Evolutionary conservation across 30 jellyfish, hydroid and myxozoan genomes (phyloP).

Genomic region (Hydractinia symbiolongicarpus): DNA sequence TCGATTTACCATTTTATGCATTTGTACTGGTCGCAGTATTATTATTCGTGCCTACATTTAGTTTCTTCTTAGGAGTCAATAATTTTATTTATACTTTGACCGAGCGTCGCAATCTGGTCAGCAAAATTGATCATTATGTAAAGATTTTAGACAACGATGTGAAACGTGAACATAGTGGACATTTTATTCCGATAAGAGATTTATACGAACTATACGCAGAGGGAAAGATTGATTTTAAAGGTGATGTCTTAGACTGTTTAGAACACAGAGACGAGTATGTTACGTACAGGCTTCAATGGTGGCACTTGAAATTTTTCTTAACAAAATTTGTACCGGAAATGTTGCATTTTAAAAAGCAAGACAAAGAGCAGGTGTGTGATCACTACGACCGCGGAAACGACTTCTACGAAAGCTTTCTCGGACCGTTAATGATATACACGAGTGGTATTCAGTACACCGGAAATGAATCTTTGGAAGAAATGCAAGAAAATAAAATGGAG

Average conservation of each 20-base stretch:
- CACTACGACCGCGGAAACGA: constrained; percentile 96
- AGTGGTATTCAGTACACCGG: constrained; percentile 54
- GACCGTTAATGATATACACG: constrained; percentile 76
- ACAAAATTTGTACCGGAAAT: constrained; percentile 74
- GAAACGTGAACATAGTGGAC: constrained; percentile 38
- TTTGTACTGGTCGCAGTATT: background rate
- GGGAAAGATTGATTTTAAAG: constrained; percentile 59
- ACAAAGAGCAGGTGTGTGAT: constrained; percentile 68
- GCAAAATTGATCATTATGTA: constrained; percentile 58
- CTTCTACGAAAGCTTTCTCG: constrained; percentile 71
- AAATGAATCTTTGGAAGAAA: constrained; percentile 62
- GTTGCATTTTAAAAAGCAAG: constrained; percentile 70
- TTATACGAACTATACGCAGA: constrained; percentile 79
- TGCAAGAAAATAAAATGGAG: constrained; percentile 65
- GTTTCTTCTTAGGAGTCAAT: constrained; percentile 9
- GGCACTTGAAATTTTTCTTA: constrained; percentile 87
- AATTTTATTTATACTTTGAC: constrained; percentile 36
- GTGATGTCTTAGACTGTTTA: constrained; percentile 54
- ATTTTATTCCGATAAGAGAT: constrained; percentile 64
- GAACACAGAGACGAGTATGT: constrained; percentile 65
- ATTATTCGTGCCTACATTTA: constrained; percentile 7
- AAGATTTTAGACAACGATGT: constrained; percentile 49
- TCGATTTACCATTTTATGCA: background rate
- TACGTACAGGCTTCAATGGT: constrained; percentile 62
- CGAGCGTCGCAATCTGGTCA: constrained; percentile 19